These are phyloP conservation scores for Beris morrisii DNA, from an alignment of 2,888 invertebrate species.

Conservation along the genomic window DNA sequence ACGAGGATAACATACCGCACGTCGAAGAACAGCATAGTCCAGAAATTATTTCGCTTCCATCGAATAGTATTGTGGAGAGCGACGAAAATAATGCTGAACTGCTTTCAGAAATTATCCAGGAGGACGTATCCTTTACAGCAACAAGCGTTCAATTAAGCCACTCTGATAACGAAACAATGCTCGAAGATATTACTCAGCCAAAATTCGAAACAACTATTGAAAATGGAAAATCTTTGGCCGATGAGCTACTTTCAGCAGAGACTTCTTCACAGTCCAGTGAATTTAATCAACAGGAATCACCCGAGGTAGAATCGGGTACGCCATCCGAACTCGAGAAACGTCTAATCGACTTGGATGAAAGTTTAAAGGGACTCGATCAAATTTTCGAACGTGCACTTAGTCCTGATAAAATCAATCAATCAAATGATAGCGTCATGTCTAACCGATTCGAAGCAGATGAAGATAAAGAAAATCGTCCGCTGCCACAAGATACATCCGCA, in stretches of 20 bases:
- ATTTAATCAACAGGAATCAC: not conserved
- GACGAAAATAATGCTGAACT: not conserved
- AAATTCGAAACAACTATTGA: constrained; percentile 45
- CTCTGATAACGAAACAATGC: constrained; percentile 21
- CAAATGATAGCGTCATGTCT: constrained; percentile 17
- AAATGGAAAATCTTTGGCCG: constrained; percentile 23
- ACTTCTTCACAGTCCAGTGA: not conserved
- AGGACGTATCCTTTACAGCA: not conserved
- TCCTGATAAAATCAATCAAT: constrained; percentile 34
- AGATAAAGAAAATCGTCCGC: constrained; percentile 8
- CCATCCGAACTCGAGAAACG: constrained; percentile 42
- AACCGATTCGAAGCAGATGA: not conserved
- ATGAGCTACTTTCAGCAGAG: not conserved
- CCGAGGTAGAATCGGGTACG: not conserved
- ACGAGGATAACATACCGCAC: no score
- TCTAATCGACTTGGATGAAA: constrained; percentile 43
- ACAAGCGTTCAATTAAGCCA: not conserved
- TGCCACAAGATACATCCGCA: not conserved
- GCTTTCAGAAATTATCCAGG: not conserved
- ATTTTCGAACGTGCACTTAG: constrained; percentile 41
- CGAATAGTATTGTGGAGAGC: not conserved
- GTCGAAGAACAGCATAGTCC: no score
- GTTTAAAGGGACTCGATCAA: constrained; percentile 42
- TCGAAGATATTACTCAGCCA: constrained; percentile 48
- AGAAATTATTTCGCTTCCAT: not conserved